Evolutionary conservation across 2,888 invertebrate species (phyloP), one percentile per base, ranked within the genome.

Genomic region (Hecatera dysodea): DNA sequence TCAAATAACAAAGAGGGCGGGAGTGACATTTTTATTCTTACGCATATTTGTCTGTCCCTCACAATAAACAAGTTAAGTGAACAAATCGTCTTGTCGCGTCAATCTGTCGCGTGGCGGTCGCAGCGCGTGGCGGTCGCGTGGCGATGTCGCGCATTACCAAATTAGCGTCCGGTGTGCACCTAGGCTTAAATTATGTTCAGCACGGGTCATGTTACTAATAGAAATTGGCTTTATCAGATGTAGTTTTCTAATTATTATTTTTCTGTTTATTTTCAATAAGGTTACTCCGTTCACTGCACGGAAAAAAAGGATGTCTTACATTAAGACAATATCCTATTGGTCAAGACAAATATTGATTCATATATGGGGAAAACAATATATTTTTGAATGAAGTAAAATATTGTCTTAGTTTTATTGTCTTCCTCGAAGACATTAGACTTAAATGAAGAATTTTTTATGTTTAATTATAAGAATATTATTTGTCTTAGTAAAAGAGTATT

Each of bases 31-130:
- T 90, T 88, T 90, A 90, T 90, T 90, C 88, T 85, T 81, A 83
- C 74, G 78, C 88, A 88, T 86, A 91, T 90, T 90, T 91, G 90
- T 92, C 89, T 90, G 87, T 90, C 87, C 86, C 88, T 90, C 88
- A 86, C 87, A 89, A 91, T 90, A 92, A 94, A 93, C 91, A 92
- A 93, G 93, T 93, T 90, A 92, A 93, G 94, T 93, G 94, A 91
- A 93, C 94, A 94, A 95, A 95, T 96, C 92, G 94, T 85, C 82
- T 87, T 86, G 90, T 86, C 86, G 86, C 91, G 91, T 92, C 92
- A 92, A 90, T 92, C 90, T 89, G 93, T 91, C 94, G 91, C 91
- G 94, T 91, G 93, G 87, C 91, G 86, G 89, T 85, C 86, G 86
- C 80, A 63, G 72, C 94, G 86, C 94, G 93, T 92, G 95, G 48